These are phyloP conservation scores for Antheraea yamamai DNA, from an alignment of 2,888 invertebrate genomes.

Conservation along the genomic window DNA sequence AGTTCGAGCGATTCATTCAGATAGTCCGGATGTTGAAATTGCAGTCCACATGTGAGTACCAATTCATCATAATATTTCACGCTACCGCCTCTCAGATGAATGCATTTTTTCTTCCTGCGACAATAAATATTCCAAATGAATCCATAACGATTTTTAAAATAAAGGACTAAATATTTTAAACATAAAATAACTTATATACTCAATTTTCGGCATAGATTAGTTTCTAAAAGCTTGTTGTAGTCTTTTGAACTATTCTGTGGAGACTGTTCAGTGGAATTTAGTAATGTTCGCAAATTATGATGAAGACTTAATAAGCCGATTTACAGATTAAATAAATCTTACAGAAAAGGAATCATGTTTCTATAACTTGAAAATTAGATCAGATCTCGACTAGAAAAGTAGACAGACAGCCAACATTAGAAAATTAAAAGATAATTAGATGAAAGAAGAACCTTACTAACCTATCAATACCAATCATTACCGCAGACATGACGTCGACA, in stretches of 20 bases:
- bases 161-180: background rate
- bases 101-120: conserved; percentile 79
- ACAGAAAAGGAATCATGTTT: background rate
- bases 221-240: background rate
- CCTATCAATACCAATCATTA: conserved; percentile 82
- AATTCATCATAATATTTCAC: conserved; percentile 80
- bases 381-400: background rate
- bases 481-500: conserved; percentile 84
- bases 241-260: background rate
- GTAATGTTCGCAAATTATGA: background rate
- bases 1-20: conserved; percentile 54
- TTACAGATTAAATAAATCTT: background rate
- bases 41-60: conserved; percentile 80
- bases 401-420: background rate
- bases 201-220: background rate
- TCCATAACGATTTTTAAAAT: background rate
- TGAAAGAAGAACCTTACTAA: conserved; percentile 36
- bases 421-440: background rate
- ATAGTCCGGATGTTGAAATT: conserved; percentile 81
- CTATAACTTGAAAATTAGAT: background rate
- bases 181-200: background rate
- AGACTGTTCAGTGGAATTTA: background rate
- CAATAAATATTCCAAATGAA: background rate
- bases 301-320: background rate
- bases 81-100: conserved; percentile 74